Conservation (phyloP, 2,888 invertebrate species). For the Pammene fasciana region DNA sequence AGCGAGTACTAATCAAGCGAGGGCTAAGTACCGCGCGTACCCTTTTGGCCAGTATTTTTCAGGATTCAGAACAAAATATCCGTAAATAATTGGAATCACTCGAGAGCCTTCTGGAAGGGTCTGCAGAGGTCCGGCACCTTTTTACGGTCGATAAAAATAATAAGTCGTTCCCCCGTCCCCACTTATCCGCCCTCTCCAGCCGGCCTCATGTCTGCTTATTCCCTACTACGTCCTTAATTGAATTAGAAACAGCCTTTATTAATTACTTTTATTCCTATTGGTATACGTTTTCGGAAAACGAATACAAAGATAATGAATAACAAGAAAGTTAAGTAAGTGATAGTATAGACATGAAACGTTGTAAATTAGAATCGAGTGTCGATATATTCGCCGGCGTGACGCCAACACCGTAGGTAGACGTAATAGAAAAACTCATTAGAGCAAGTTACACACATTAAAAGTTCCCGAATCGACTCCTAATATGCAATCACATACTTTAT, state of each 20-base stretch:
- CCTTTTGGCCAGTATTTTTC: constrained; percentile 70
- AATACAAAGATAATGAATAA: neutral
- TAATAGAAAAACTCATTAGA: constrained; percentile 75
- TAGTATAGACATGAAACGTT: neutral
- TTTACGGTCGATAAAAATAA: constrained; percentile 82
- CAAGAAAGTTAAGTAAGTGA: neutral
- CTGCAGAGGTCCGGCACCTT: constrained; percentile 74
- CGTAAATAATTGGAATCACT: constrained; percentile 77
- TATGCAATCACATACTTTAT: constrained; percentile 84
- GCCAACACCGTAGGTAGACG: constrained; percentile 46
- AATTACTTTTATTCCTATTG: neutral
- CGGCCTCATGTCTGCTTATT: constrained; percentile 64
- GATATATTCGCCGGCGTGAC: constrained; percentile 47
- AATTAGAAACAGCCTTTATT: constrained; percentile 7
- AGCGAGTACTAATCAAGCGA: constrained; percentile 59
- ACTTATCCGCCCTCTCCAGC: constrained; percentile 44
- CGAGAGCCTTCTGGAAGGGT: constrained; percentile 70
- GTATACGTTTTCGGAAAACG: neutral
- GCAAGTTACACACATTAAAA: constrained; percentile 83
- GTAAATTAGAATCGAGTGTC: constrained; percentile 38
- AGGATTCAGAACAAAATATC: constrained; percentile 75
- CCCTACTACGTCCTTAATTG: constrained; percentile 19
- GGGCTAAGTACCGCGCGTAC: constrained; percentile 58
- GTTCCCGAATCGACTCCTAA: constrained; percentile 81
- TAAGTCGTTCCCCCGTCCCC: constrained; percentile 64